Conservation (phyloP, 2,797 vertebrate species). For the Macroramphosus scolopax region DNA sequence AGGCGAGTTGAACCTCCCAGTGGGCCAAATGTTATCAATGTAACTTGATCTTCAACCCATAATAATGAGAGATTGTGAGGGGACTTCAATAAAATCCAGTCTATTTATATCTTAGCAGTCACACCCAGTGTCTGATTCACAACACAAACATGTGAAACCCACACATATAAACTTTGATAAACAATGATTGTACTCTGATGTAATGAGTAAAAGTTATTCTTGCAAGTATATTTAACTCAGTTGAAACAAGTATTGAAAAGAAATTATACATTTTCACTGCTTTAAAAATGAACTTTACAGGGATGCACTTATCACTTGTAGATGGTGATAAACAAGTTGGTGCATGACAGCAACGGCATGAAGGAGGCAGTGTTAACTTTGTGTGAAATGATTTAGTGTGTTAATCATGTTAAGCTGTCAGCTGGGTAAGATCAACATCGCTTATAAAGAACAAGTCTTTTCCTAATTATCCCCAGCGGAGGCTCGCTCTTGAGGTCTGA, state of each 20-base stretch:
- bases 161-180: no score
- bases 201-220: no score
- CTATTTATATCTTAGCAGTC: conserved; percentile 63
- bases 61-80: conserved; percentile 57
- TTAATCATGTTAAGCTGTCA: conserved; percentile 2
- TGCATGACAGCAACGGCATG: no score
- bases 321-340: no score
- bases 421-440: conserved; percentile 25
- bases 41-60: conserved; percentile 51
- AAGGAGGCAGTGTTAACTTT: no score
- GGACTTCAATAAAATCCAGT: conserved; percentile 58
- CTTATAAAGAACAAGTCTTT: conserved; percentile 25
- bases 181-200: no score
- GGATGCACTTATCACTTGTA: no score
- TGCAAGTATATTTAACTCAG: no score
- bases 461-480: conserved; percentile 52
- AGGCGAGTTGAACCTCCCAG: conserved; percentile 23
- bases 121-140: conserved; percentile 36
- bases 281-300: no score
- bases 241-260: conserved; percentile 7
- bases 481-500: conserved; percentile 25
- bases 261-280: no score
- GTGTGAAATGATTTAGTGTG: conserved; percentile 6
- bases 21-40: conserved; percentile 48
- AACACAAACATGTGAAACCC: no score